A percentile compares a stretch with the other conserved stretches of the same genome.
These are phyloP conservation scores for Suricata suricatta DNA, from an alignment of 2,113 vertebrate genomes.

Conservation along the genomic window DNA sequence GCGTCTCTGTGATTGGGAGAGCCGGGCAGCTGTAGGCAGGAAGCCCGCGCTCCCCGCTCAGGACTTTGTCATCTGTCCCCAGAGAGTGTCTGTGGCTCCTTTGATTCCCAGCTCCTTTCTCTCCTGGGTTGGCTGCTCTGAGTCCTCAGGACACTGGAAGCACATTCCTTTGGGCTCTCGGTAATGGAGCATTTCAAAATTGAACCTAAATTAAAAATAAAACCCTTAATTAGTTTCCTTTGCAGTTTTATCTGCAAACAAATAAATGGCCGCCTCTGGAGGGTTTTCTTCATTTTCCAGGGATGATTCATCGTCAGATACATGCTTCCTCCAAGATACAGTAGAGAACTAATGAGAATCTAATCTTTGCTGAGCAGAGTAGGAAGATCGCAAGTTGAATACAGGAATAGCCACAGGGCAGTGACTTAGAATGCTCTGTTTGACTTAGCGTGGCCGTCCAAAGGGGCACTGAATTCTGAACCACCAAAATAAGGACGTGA, in stretches of 20 bases:
- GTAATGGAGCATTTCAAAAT: neutral
- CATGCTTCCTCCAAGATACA: neutral
- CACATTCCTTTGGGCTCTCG: neutral
- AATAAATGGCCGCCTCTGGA: neutral
- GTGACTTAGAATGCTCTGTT: neutral
- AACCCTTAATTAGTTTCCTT: neutral
- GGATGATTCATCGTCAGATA: neutral
- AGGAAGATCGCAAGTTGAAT: neutral
- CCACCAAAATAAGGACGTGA: neutral
- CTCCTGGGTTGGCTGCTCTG: neutral
- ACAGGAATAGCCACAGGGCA: neutral
- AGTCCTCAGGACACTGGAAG: neutral
- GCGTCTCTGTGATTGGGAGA: neutral
- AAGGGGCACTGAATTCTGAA: neutral
- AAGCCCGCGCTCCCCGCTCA: neutral
- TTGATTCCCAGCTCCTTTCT: neutral
- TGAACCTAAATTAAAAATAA: neutral
- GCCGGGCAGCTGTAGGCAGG: neutral
- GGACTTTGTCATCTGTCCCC: neutral
- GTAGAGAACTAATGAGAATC: neutral
- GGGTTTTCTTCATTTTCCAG: neutral
- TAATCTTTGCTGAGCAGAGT: neutral
- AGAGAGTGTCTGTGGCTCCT: neutral
- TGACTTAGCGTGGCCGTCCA: neutral
- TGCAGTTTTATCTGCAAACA: neutral